These are phyloP conservation scores for Apis florea DNA, from an alignment of 1,140 invertebrate genomes.

Conservation along the genomic window DNA sequence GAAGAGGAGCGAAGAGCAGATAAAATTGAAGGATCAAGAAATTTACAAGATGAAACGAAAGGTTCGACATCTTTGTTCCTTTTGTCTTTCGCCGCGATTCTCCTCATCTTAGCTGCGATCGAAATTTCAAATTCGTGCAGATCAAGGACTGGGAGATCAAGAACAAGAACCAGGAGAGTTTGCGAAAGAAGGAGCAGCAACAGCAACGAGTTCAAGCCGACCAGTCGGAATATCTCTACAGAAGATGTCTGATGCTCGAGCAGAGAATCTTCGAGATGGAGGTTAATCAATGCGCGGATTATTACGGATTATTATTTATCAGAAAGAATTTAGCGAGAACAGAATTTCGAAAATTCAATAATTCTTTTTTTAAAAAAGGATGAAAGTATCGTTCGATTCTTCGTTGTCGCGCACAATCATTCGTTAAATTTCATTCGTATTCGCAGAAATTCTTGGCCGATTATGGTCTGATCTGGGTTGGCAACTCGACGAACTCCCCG, in stretches of 20 bases:
- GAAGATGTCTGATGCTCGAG: constrained; percentile 68
- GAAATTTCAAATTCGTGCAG: constrained; percentile 49
- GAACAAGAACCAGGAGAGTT: constrained; percentile 62
- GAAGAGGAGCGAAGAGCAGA: constrained; percentile 66
- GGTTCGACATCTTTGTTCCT: constrained; percentile 50
- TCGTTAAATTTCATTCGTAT: background rate
- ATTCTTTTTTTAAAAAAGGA: background rate
- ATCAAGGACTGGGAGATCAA: constrained; percentile 67
- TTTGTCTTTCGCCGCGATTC: background rate
- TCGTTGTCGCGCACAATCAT: background rate
- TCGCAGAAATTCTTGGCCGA: constrained; percentile 73
- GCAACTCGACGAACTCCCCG: constrained; percentile 38
- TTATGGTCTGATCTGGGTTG: constrained; percentile 74
- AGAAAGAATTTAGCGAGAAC: no score
- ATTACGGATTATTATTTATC: no score
- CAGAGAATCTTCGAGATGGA: constrained; percentile 73
- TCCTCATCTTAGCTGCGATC: background rate
- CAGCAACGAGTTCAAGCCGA: constrained; percentile 59
- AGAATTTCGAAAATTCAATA: no score
- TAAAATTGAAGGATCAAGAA: constrained; percentile 70
- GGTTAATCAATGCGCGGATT: constrained; percentile 57
- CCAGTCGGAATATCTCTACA: constrained; percentile 70
- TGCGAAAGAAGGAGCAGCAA: constrained; percentile 62
- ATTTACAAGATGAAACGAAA: constrained; percentile 70
- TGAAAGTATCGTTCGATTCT: background rate